phyloP scores from a whole-genome alignment of 2,113 vertebrate species.

The Variabilichromis moorii region DNA sequence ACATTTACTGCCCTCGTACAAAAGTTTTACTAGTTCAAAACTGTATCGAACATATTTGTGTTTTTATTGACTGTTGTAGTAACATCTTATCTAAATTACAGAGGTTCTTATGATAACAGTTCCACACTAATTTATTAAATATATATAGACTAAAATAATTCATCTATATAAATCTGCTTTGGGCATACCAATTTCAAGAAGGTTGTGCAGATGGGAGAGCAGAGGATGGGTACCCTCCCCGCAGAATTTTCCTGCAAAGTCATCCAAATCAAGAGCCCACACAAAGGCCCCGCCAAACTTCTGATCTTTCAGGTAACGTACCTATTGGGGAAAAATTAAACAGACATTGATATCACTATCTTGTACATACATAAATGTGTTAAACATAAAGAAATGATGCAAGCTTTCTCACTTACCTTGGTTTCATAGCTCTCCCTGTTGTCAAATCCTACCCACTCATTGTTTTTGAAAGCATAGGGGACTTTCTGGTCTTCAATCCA shows the following conservation, averaged over 20 bases:
- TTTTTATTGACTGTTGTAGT: background rate
- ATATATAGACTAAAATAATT: background rate
- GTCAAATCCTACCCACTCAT: constrained; percentile 80
- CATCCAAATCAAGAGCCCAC: background rate
- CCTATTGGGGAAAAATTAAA: constrained; percentile 34
- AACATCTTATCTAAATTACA: background rate
- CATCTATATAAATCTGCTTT: background rate
- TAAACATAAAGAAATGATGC: background rate
- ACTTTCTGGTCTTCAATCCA: constrained; percentile 77
- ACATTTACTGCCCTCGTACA: background rate
- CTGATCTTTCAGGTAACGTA: constrained; percentile 71
- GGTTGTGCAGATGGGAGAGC: fast-evolving
- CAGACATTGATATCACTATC: background rate
- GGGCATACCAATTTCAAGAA: background rate
- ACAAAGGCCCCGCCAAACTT: constrained; percentile 72
- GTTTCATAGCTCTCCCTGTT: constrained; percentile 63
- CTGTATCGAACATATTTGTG: background rate
- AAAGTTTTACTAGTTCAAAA: background rate
- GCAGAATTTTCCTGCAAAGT: background rate
- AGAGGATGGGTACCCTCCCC: background rate
- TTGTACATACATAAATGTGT: background rate
- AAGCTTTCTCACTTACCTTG: constrained; percentile 63
- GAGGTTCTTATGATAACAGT: background rate
- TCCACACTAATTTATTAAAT: background rate
- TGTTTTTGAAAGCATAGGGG: constrained; percentile 74